Evolutionary conservation across 2,797 vertebrate genomes (phyloP).

Genomic region (Oreortyx pictus): DNA sequence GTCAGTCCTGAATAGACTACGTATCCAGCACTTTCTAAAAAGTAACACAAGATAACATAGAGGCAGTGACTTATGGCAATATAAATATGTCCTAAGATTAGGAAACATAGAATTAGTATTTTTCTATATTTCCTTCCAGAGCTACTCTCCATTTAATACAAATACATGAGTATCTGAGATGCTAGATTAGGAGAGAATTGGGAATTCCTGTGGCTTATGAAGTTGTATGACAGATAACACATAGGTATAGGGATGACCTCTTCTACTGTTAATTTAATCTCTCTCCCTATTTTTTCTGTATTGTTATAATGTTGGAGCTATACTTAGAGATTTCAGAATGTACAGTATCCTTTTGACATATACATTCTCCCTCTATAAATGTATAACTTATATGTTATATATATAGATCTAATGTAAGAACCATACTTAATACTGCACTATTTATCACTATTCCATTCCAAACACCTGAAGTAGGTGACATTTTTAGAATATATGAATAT

Average conservation of each 20-base stretch:
- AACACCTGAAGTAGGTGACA: not conserved
- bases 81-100: not conserved
- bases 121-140: not conserved
- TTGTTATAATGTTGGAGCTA: not conserved
- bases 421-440: not conserved
- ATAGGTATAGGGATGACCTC: not conserved
- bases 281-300: not conserved
- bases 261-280: not conserved
- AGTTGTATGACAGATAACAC: not conserved
- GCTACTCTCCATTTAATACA: not conserved
- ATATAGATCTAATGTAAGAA: not conserved
- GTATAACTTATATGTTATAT: not conserved
- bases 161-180: not conserved
- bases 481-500: not conserved
- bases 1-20: not conserved
- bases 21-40: not conserved
- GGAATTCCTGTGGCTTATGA: not conserved
- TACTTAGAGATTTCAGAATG: not conserved
- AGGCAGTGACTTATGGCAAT: not conserved
- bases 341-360: not conserved
- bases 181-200: not conserved
- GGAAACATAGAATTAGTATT: not conserved
- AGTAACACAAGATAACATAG: not conserved
- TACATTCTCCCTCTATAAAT: not conserved
- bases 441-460: not conserved